phyloP scores from a whole-genome alignment of 1,140 invertebrate species.

The Zaprionus tsacasi region DNA sequence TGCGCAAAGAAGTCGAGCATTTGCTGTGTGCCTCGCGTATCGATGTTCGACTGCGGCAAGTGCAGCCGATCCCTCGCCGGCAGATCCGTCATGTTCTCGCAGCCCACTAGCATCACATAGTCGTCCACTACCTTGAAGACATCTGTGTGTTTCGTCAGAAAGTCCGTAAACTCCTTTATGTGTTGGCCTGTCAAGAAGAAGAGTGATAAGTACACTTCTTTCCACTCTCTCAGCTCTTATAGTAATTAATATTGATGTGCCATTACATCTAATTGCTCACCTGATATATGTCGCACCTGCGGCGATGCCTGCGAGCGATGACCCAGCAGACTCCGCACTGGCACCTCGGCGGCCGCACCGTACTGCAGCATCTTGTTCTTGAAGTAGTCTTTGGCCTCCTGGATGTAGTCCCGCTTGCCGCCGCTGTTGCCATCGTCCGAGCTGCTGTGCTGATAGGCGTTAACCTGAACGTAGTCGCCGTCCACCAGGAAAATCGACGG shows the following conservation, averaged over 20 bases:
- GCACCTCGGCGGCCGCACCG: slow-evolving; percentile 94
- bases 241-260: background rate
- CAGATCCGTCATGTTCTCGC: slow-evolving; percentile 86
- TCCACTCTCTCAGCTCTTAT: background rate
- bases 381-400: slow-evolving; percentile 98
- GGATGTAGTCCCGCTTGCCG: slow-evolving; percentile 93
- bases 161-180: slow-evolving; percentile 96
- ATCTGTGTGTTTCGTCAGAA: slow-evolving; percentile 93
- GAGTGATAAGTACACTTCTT: background rate
- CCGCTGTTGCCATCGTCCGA: slow-evolving; percentile 85
- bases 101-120: slow-evolving; percentile 88
- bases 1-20: slow-evolving; percentile 91
- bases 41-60: slow-evolving; percentile 90
- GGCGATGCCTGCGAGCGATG: slow-evolving; percentile 97
- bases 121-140: slow-evolving; percentile 96
- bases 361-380: slow-evolving; percentile 95
- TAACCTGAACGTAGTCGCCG: slow-evolving; percentile 95
- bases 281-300: slow-evolving; percentile 97
- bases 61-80: slow-evolving; percentile 86
- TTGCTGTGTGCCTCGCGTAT: slow-evolving; percentile 90
- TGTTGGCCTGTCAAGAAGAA: slow-evolving; percentile 88
- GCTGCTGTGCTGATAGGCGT: slow-evolving; percentile 88
- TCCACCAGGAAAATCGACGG: slow-evolving; percentile 96
- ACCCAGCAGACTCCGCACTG: slow-evolving; percentile 95
- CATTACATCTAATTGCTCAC: slow-evolving; percentile 58